A percentile compares a stretch with the other conserved stretches of the same genome.
These are phyloP conservation scores for Agonopterix subpropinquella DNA, from an alignment of 2,888 invertebrate genomes.

Conservation along the genomic window DNA sequence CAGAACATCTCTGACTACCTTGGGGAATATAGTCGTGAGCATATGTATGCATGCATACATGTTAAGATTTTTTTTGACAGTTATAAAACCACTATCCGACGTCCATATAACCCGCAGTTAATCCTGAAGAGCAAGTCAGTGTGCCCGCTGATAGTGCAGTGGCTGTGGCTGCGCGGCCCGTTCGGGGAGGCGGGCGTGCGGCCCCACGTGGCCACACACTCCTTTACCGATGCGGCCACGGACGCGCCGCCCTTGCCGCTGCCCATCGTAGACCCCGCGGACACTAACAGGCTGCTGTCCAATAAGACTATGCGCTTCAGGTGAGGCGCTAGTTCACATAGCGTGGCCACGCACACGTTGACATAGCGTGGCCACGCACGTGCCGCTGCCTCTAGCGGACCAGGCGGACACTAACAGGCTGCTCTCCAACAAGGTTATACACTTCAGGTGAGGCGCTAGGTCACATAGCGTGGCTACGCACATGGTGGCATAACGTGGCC, in stretches of 20 bases:
- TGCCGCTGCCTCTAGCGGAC: no score
- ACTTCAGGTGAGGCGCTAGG: no score
- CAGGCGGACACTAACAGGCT: no score
- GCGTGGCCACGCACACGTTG: no score
- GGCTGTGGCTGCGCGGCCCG: slow-evolving; percentile 89
- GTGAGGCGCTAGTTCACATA: not conserved
- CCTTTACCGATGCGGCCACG: slow-evolving; percentile 82
- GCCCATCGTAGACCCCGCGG: slow-evolving; percentile 85
- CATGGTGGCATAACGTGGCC: no score
- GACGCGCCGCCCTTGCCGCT: slow-evolving; percentile 84
- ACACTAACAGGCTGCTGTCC: slow-evolving; percentile 86
- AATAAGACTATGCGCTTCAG: slow-evolving; percentile 11
- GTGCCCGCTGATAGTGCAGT: slow-evolving; percentile 84
- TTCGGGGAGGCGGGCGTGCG: slow-evolving; percentile 91
- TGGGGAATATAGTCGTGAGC: no score
- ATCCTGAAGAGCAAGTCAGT: slow-evolving; percentile 88
- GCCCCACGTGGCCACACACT: slow-evolving; percentile 86
- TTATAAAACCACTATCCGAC: no score
- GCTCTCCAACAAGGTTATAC: no score
- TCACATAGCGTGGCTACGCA: no score
- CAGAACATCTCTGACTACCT: no score
- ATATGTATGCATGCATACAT: not conserved
- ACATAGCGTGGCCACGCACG: no score
- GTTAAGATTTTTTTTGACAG: no score
- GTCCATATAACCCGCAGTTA: slow-evolving; percentile 66